Evolutionary conservation across 2,797 vertebrate genomes (phyloP), one percentile per base, ranked within the genome.

Genomic region (Arnoldichthys spilopterus): DNA sequence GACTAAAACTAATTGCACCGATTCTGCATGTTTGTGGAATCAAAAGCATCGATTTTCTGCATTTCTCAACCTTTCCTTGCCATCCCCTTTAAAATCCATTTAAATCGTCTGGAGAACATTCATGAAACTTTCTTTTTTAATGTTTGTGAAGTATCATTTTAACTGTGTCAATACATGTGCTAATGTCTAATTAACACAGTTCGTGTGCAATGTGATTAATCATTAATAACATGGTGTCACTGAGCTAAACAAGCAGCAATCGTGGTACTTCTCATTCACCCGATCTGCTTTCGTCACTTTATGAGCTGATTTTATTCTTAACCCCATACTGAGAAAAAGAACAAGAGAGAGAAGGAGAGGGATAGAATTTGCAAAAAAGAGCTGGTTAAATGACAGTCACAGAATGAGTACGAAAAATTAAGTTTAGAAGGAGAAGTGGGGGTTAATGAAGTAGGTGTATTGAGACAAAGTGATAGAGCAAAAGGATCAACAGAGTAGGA

Each of bases 271-370:
- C 47, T 37, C 45, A 37, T 8, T 2, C 51, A 53, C 28, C 47
- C 66, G 53, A 78, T 83, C 82, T 67, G 81, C 79, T 82, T 84
- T 84, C 87, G 82, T 79, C 51, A 59, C 63, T 86, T 84, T 84
- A 84, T 85, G 78, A 32, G 66, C 45, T 76, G 79, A 70, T 82
- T 84, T 85, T 84, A 84, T 86, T 82, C 87, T 80, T 40, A 34
- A 18, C 45, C 51, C 69, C 76, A 77, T 53, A 74, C 72, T 58
- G 22, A 11, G 76, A 69, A 28, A 66, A 56, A 51, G 72, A 69
- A 11, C 13, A 18, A 32, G 4, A 61, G 6, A 61, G 22, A 58
- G 56, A 58, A 18, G 4, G 56, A 8, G 26, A 66, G n/a, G n/a
- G n/a, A n/a, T n/a, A n/a, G n/a, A n/a, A n/a, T n/a, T n/a, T n/a